phyloP scores from a whole-genome alignment of 2,888 invertebrate genomes.

The Philaethria dido region DNA sequence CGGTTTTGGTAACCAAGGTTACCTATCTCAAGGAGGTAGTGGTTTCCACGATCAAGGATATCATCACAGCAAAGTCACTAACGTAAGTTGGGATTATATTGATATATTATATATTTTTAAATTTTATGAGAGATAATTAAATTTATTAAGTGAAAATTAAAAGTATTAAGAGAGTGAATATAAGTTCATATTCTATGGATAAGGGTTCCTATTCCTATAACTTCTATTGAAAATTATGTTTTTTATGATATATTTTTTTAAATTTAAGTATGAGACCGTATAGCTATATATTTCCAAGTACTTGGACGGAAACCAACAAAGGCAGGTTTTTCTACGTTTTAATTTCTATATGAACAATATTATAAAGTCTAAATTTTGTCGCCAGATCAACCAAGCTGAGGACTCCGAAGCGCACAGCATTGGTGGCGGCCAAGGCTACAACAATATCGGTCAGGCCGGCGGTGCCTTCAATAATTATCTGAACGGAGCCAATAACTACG shows the following conservation, averaged over 20 bases:
- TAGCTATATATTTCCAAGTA: no score
- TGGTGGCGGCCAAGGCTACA: slow-evolving; percentile 10
- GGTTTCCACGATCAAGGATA: slow-evolving; percentile 42
- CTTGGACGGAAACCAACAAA: no score
- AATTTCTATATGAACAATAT: background rate
- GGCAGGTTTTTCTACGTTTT: no score
- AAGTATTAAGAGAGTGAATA: no score
- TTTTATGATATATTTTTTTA: no score
- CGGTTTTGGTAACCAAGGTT: slow-evolving; percentile 38
- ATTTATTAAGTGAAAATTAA: no score
- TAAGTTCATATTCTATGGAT: no score
- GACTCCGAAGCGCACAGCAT: slow-evolving; percentile 16
- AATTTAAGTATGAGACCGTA: no score
- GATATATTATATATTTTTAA: no score
- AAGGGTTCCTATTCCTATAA: no score
- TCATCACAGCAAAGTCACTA: slow-evolving; percentile 40
- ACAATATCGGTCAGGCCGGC: slow-evolving; percentile 7
- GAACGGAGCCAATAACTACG: slow-evolving; percentile 15
- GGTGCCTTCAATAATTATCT: slow-evolving; percentile 18
- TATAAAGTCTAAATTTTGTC: background rate
- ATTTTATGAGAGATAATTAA: no score
- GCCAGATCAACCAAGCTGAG: slow-evolving; percentile 27
- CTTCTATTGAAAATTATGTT: no score
- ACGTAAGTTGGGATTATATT: slow-evolving; percentile 39
- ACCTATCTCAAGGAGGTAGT: slow-evolving; percentile 34